These are phyloP conservation scores for Eulithis testata DNA, from an alignment of 2,888 invertebrate genomes.

Conservation along the genomic window DNA sequence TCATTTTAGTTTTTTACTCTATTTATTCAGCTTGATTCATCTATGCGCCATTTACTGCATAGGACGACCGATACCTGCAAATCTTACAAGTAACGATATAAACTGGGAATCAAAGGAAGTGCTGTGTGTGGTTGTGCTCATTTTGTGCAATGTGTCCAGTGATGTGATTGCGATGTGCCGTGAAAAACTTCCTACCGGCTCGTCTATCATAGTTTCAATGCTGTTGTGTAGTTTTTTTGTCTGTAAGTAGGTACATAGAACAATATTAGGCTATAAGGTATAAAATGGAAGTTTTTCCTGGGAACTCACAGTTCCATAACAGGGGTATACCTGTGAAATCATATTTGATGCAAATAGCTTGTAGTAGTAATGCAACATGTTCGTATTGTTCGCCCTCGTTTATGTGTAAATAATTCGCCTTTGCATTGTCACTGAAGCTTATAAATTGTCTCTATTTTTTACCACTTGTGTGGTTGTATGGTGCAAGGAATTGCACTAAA, in stretches of 20 bases:
- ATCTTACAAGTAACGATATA: constrained; percentile 67
- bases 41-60: constrained; percentile 83
- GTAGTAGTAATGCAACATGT: constrained; percentile 73
- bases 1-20: constrained; percentile 79
- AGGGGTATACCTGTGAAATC: constrained; percentile 27
- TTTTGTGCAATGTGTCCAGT: constrained; percentile 48
- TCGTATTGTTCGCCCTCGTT: constrained; percentile 57
- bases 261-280: constrained; percentile 17
- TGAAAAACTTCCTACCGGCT: constrained; percentile 69
- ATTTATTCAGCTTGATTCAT: constrained; percentile 80
- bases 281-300: constrained; percentile 38
- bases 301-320: constrained; percentile 38
- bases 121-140: constrained; percentile 58
- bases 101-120: constrained; percentile 55
- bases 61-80: constrained; percentile 69
- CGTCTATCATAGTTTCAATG: constrained; percentile 61
- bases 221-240: constrained; percentile 52
- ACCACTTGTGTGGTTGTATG: constrained; percentile 1
- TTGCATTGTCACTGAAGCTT: constrained; percentile 16
- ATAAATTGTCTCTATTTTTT: constrained; percentile 29
- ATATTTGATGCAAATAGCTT: constrained; percentile 44
- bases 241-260: constrained; percentile 50
- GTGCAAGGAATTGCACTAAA: not conserved
- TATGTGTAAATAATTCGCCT: constrained; percentile 57
- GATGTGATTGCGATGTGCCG: constrained; percentile 54